Percentiles rank a stretch among this genome's conserved stretches.
Conservation (phyloP, 2,113 vertebrate genomes). For the Centrocercus urophasianus region DNA sequence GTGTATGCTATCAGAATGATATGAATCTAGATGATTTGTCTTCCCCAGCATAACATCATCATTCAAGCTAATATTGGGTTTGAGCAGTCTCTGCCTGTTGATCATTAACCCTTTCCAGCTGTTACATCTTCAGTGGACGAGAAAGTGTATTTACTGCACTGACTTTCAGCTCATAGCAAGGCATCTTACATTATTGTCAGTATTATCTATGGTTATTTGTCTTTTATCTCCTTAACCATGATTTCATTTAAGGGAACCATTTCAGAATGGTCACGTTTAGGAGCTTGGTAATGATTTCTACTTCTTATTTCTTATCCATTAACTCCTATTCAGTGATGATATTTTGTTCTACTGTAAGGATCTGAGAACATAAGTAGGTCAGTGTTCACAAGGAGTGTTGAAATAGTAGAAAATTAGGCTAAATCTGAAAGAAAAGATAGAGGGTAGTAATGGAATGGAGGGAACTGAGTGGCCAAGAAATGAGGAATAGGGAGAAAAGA, state of each 20-base stretch:
- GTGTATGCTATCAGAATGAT: background rate
- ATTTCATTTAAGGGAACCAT: background rate
- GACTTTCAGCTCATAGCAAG: background rate
- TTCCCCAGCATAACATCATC: background rate
- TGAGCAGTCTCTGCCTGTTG: background rate
- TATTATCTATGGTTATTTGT: background rate
- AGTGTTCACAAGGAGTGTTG: background rate
- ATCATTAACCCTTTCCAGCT: background rate
- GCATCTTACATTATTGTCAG: background rate
- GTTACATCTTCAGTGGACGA: background rate
- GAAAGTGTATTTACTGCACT: background rate
- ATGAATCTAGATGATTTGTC: background rate
- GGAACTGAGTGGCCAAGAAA: background rate
- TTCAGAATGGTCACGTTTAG: background rate
- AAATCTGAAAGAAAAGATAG: background rate
- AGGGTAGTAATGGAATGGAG: background rate
- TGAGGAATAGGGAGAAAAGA: background rate
- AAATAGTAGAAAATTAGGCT: background rate
- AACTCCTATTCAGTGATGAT: background rate
- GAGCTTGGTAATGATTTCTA: background rate
- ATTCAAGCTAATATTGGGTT: background rate
- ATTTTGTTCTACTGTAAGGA: background rate
- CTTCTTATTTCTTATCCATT: background rate
- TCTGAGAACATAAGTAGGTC: background rate
- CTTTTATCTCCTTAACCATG: background rate